Evolutionary conservation across 2,113 vertebrate species (phyloP), one percentile per base, ranked within the genome.

Genomic region (Campylomormyrus numenius): DNA sequence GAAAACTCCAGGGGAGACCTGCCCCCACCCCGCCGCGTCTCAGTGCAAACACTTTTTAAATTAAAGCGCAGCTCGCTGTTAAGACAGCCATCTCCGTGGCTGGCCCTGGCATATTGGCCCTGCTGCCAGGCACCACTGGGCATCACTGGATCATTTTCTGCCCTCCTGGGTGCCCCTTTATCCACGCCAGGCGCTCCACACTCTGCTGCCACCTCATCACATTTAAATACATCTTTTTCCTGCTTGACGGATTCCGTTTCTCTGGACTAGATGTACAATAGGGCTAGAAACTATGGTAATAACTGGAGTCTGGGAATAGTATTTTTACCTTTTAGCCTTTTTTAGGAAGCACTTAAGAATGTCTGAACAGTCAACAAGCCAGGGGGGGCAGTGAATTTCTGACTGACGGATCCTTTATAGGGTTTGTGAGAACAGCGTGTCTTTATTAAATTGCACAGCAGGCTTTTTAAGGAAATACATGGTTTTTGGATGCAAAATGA

Each of bases 141-240:
- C 87, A 53, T 77, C 27, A 1, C 48, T 46, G 85, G 42, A 31
- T 90, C 45, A 15, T 90, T 87, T 90, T 70, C 89, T 52, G 49
- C 52, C 49, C 89, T 85, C 46, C 84, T 39, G 15, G 45, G 27
- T 0, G 6, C 39, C 52, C 4, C 39, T 56, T 85, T 46, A 85
- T 88, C 74, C 89, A 17, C 42, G 19, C 49, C 70, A 87, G 45
- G 21, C 62, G n/a, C 53, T 83, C 27, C 85, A 48, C 49, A 50
- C 27, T 42, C 24, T 85, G 77, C 77, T 4, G 17, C 84, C n/a
- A 88, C 90, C 90, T 58, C 88, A 89, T 58, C 49, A 80, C 53
- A 56, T 80, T 88, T 85, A 91, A 91, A 91, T 87, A 77, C 17
- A 42, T 88, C 31, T 77, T 48, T 77, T 87, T 91, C 89, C 24